Percentiles rank a stretch among this genome's conserved stretches.
These are phyloP conservation scores for Aphis craccivora DNA, from an alignment of 1,140 invertebrate genomes.

Conservation along the genomic window DNA sequence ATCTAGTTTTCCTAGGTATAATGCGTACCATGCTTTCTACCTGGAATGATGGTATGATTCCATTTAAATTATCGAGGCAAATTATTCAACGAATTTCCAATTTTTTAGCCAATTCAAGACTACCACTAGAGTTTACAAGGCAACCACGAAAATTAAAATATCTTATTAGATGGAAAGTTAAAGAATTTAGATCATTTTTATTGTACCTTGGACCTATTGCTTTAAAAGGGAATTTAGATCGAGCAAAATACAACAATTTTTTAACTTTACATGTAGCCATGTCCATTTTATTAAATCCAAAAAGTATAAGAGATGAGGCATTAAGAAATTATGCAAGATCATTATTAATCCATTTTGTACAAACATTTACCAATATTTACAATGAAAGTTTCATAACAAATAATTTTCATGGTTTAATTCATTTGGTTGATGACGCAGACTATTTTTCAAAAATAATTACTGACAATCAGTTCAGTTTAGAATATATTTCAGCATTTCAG, in stretches of 20 bases:
- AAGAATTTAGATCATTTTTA: slow-evolving; percentile 64
- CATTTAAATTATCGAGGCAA: too few species aligned
- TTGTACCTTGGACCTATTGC: slow-evolving; percentile 64
- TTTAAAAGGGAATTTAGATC: slow-evolving; percentile 59
- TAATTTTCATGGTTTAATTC: slow-evolving; percentile 62
- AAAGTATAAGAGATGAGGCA: neutral
- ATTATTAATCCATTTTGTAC: slow-evolving; percentile 50
- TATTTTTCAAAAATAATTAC: slow-evolving; percentile 63
- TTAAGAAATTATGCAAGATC: slow-evolving; percentile 28
- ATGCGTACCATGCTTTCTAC: too few species aligned
- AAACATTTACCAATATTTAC: slow-evolving; percentile 31
- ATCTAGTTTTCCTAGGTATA: neutral
- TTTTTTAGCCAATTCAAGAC: slow-evolving; percentile 38
- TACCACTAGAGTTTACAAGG: slow-evolving; percentile 61
- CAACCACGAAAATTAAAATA: slow-evolving; percentile 60
- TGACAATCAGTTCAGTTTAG: slow-evolving; percentile 60
- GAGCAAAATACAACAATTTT: slow-evolving; percentile 39
- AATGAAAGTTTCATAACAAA: slow-evolving; percentile 60
- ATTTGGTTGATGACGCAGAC: slow-evolving; percentile 64
- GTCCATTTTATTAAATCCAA: slow-evolving; percentile 38
- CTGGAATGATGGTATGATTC: too few species aligned
- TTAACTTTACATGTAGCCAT: slow-evolving; percentile 38
- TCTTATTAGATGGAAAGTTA: slow-evolving; percentile 62
- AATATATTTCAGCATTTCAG: slow-evolving; percentile 62
- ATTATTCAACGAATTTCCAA: neutral